Base-by-base conservation (phyloP, 2,888 invertebrate genomes). In the Philereme vetulata region DNA sequence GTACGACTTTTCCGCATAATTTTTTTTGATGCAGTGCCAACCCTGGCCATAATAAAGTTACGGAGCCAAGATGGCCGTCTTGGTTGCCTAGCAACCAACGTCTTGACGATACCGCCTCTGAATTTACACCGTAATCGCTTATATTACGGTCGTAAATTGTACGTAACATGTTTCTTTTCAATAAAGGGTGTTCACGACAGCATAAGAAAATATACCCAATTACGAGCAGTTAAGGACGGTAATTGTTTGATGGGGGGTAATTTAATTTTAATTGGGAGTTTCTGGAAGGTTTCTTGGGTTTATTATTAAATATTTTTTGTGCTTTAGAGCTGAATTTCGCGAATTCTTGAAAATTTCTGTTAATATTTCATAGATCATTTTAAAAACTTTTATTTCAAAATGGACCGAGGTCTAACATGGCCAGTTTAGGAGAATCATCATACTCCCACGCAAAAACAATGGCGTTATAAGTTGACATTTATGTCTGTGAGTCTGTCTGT, bases 61-160 rank as follows among this genome's bases (percentile, higher is more conserved):
- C 69, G 71, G 74, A 76, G 68, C 72, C 84, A 88, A 86, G 84
- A 86, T 86, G 87, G 78, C 75, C 81, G 81, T 81, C 88, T 88
- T 80, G 64, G 87, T 86, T 81, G 79, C 80, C 71, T 81, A 73
- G 79, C 77, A 74, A 86, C 86, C 65, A 72, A 77, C 82, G 78
- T 85, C 85, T 85, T 84, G 64, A 64, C 67, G 64, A 56, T n/a
- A 47, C 48, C 32, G 6, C 65, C 54, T 55, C 46, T 59, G 38
- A 80, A 69, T 74, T 68, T 72, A 49, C 60, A 72, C 80, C 70
- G 65, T 79, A 77, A 67, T 61, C 54, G 49, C 11, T 4, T 46
- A 35, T 48, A 32, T 72, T 76, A 70, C 68, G 72, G 66, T 65
- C 58, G 64, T 49, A 49, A 65, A 56, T 66, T 33, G 50, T 47